Base-by-base conservation (phyloP, 2,797 vertebrate genomes). In the Bothrops alternatus region DNA sequence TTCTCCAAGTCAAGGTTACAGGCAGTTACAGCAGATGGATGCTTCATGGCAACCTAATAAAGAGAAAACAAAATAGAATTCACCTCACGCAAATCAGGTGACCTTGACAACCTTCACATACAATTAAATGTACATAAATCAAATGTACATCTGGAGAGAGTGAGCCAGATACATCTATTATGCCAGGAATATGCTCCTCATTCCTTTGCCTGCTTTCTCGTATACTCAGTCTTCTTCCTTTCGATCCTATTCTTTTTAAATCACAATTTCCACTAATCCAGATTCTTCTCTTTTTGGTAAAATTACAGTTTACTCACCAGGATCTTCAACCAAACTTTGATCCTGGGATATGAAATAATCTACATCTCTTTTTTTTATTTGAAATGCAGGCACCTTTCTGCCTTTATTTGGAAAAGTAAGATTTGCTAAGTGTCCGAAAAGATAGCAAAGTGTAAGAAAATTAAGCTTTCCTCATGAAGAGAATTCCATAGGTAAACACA, bases 1-100 rank as follows among this genome's bases (percentile, higher is more conserved):
- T 98, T 98, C 94, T 98, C 98, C 93, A 98, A 93, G 93, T 98
- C 98, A 91, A 98, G 94, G n/a, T 98, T 98, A 94, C 98, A 98
- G 91, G 98, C 98, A 5, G 98, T 98, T 93, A 98, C 98, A 12
- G 98, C 98, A 0, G 98, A 98, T 0, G 98, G 98, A 53, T 98
- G 98, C 94, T 98, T 98, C 98, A 98, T 98, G 85, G 98, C 98
- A 90, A 98, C 98, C 98, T 98, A 63, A 25, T 89, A 18, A 90
- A n/a, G 16, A 26, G 0, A 42, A 73, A 88, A 8, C 92, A 82
- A 63, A 96, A 61, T 10, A 32, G 57, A 93, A 95, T 91, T 87
- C 50, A 37, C n/a, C 92, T 60, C 91, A 23, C 0, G 61, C 7
- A 91, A 2, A 23, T 7, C 3, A 65, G 3, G 16, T 61, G 60